Evolutionary conservation across 2,113 vertebrate species (phyloP).

Genomic region (Gallinago undulata): DNA sequence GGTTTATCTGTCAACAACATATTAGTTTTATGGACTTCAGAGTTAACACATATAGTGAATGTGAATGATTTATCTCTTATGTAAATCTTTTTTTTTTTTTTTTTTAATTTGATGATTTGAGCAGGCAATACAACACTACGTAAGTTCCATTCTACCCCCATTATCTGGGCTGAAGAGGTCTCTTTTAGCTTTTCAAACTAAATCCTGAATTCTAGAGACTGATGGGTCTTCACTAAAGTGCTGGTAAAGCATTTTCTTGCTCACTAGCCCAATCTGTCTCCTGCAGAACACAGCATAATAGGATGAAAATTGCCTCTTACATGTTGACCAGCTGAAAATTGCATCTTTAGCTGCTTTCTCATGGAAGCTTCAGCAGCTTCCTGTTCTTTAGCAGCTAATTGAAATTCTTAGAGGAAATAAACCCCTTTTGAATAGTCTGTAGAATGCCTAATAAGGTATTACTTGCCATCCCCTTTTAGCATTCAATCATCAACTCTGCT

Average conservation of each 20-base stretch:
- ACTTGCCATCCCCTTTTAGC: background rate
- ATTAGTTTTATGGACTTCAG: background rate
- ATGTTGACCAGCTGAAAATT: slow-evolving; percentile 63
- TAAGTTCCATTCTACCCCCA: background rate
- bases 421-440: background rate
- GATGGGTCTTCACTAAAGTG: background rate
- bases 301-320: slow-evolving; percentile 64
- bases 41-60: background rate
- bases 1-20: background rate
- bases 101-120: background rate
- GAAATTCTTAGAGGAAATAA: slow-evolving; percentile 66
- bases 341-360: slow-evolving; percentile 49
- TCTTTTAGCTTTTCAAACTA: background rate
- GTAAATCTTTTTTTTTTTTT: background rate
- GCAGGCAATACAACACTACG: background rate
- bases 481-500: slow-evolving; percentile 27
- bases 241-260: slow-evolving; percentile 39
- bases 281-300: slow-evolving; percentile 61
- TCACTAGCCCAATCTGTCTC: slow-evolving; percentile 46
- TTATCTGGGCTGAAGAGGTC: background rate
- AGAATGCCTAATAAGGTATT: slow-evolving; percentile 56
- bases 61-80: background rate
- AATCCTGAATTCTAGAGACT: slow-evolving; percentile 6
- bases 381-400: slow-evolving; percentile 59
- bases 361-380: slow-evolving; percentile 44